Evolutionary conservation across 1,140 invertebrate genomes (phyloP).

Genomic region (Drosophila bipectinata): DNA sequence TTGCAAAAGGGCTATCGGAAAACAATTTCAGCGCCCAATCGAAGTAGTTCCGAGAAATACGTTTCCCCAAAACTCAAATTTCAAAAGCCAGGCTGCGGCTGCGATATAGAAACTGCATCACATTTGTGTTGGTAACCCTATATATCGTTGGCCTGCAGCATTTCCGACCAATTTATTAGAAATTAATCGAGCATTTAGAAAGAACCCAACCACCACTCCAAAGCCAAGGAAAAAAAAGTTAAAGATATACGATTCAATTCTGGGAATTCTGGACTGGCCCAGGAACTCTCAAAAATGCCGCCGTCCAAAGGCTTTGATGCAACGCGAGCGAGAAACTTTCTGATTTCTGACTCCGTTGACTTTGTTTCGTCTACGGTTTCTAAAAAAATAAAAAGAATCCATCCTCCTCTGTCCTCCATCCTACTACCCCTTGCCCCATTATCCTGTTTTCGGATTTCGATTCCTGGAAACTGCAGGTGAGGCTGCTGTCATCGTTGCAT

Average conservation of each 20-base stretch:
- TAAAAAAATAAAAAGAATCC: background rate
- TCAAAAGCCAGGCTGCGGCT: conserved; percentile 20
- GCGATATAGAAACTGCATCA: conserved; percentile 30
- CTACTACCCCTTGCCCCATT: conserved; percentile 5
- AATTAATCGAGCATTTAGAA: conserved; percentile 82
- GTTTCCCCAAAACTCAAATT: conserved; percentile 34
- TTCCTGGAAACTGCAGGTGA: conserved; percentile 81
- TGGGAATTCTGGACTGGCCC: conserved; percentile 52
- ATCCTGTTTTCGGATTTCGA: conserved; percentile 34
- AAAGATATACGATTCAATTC: conserved; percentile 82
- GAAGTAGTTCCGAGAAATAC: conserved; percentile 29
- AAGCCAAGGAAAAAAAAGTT: background rate
- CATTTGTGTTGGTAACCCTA: conserved; percentile 55
- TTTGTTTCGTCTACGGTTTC: conserved; percentile 55
- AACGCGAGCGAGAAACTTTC: conserved; percentile 52
- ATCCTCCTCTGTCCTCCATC: background rate
- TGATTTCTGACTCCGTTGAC: conserved; percentile 33
- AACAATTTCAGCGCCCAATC: background rate
- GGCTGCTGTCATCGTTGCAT: conserved; percentile 64
- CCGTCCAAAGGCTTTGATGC: conserved; percentile 49
- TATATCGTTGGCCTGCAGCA: conserved; percentile 55
- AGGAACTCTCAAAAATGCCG: conserved; percentile 65
- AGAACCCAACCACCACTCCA: conserved; percentile 8
- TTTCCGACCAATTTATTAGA: conserved; percentile 80
- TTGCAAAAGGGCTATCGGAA: conserved; percentile 11